Evolutionary conservation across 2,797 vertebrate species (phyloP), one percentile per base, ranked within the genome.

Genomic region (Poecilia velifera): DNA sequence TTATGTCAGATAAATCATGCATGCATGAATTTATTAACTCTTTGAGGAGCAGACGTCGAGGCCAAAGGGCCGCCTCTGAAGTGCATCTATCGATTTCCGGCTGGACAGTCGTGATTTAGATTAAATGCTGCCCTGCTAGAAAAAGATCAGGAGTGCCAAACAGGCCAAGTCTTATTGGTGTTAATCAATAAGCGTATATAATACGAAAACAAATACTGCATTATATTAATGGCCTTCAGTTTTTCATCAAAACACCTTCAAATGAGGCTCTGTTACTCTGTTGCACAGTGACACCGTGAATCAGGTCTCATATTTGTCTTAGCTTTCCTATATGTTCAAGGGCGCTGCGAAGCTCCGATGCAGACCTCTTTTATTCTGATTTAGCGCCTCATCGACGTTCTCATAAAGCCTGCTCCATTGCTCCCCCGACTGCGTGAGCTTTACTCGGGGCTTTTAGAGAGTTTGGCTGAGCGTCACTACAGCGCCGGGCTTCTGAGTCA

Each of bases 401-500:
- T 22, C 75, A 64, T 77, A 25, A 88, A 86, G 41, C 22, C 80
- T 12, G n/a, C 20, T 73, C 47, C 59, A 34, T 47, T 75, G 55
- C 62, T 73, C 6, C 25, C 25, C 8, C 46, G 66, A 70, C 45
- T 72, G 73, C 51, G 0, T 55, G 22, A 73, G 73, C 57, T 82
- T 64, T 34, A 34, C 80, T 71, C 28, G 43, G 31, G 57, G 28
- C 76, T 77, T 43, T 70, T 16, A 39, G 43, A 64, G 59, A 75
- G 72, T 9, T 76, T 74, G 73, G 47, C 76, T 13, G 39, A 82
- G 51, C 64, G 43, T 79, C 45, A 36, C 73, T 6, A 68, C 64
- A 46, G 79, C 73, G 51, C 73, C 41, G 0, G 77, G 78, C 73
- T 76, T 88, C 81, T 93, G 91, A 93, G 86, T 92, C 92, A 92